Base-by-base conservation (phyloP, 2,797 vertebrate genomes). In the Lutra lutra region DNA sequence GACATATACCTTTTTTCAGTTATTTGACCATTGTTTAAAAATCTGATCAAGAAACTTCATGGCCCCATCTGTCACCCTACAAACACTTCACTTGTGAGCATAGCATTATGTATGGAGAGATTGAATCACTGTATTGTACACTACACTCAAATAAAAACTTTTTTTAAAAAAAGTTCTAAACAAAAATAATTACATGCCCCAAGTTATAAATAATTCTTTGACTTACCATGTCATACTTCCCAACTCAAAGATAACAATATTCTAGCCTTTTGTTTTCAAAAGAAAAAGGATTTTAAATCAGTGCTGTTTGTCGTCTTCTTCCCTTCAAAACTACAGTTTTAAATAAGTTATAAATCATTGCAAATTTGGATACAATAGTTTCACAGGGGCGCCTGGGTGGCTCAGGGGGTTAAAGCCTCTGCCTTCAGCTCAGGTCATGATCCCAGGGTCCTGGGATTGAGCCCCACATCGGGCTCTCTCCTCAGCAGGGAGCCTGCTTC, bases 241-340 rank as follows among this genome's bases (percentile, higher is more conserved):
- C 70, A 90, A 32, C 73, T 73, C n/a, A 64, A 89, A 86, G 4
- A 62, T 78, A 73, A 82, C 20, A 3, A 32, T n/a, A 83, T 73
- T n/a, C 32, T 78, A 95, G 23, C 32, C 56, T 78, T 92, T 73
- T 85, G 40, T 80, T 79, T 97, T 56, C 51, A 29, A 70, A 96
- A 91, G 51, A 40, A 86, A 95, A 73, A 21, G 23, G 62, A 86
- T 29, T 40, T 92, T 51, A 86, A 48, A 35, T 80, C 38, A 62
- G 14, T 68, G 35, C 29, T 73, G 1, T 54, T 48, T 88, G 46
- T 91, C 17, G 43, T 87, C 12, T 87, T 83, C 84, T 84, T 72
- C 35, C 35, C 72, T 82, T 92, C 43, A 23, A 77, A 86, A 87
- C 88, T 13, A 87, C 48, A 87, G 78, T 89, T 89, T 89, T 10